Evolutionary conservation across 2,113 vertebrate genomes (phyloP).

Genomic region (Sprattus sprattus): DNA sequence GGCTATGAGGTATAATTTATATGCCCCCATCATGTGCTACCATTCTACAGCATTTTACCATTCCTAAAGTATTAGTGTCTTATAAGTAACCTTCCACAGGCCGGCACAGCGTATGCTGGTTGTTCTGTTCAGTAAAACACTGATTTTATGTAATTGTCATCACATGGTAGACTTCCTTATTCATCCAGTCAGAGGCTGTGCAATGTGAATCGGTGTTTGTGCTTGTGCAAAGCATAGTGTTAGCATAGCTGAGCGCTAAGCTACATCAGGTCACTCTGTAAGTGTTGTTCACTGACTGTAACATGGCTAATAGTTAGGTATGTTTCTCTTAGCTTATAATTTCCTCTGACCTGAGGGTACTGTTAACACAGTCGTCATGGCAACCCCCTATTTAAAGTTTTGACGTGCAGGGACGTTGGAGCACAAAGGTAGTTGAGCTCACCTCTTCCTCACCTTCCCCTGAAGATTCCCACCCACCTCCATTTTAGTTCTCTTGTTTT

Average conservation of each 20-base stretch:
- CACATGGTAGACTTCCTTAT: not conserved
- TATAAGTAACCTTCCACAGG: not conserved
- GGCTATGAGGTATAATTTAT: no score
- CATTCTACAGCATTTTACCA: not conserved
- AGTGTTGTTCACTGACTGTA: not conserved
- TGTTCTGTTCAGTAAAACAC: not conserved
- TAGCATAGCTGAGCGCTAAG: not conserved
- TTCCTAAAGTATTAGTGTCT: not conserved
- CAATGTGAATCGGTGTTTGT: not conserved
- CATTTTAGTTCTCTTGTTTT: not conserved
- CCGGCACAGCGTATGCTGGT: not conserved
- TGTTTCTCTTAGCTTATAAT: conserved; percentile 1
- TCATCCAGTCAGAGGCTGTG: not conserved
- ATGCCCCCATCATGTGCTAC: not conserved
- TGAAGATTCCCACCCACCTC: not conserved
- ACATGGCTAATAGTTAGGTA: not conserved
- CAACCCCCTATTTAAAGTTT: not conserved
- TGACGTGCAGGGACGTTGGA: not conserved
- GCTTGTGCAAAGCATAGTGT: not conserved
- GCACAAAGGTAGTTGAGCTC: not conserved
- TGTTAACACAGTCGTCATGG: not conserved
- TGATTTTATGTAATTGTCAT: not conserved
- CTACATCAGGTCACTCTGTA: not conserved
- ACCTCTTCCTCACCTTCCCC: not conserved
- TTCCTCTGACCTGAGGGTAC: not conserved